Base-by-base conservation (phyloP, 2,797 vertebrate genomes). In the Xiphophorus birchmanni region DNA sequence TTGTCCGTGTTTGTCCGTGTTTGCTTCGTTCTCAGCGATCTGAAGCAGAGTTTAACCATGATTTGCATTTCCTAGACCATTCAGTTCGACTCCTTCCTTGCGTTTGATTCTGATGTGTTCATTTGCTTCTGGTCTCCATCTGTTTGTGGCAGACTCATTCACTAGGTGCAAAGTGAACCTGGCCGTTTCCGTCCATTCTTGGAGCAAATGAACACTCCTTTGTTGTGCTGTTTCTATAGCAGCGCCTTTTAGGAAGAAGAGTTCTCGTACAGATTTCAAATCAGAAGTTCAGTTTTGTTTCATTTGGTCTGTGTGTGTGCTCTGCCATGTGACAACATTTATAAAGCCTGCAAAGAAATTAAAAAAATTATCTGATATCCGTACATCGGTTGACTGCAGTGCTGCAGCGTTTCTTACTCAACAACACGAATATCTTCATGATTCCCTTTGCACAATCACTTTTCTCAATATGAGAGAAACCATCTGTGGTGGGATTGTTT, bases 201-300 rank as follows among this genome's bases (percentile, higher is more conserved):
- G n/a, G 26, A 47, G n/a, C 10, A 6, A 4, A 58, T 42, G 48
- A 65, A 35, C 44, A 77, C 63, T 76, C 76, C 17, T 40, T 79
- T 76, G 65, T 72, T 90, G 83, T 86, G 84, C 80, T 35, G 79
- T 93, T 91, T 82, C 83, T 75, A 87, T 91, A 83, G 89, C 82
- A 89, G 81, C 85, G 76, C 83, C 77, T 78, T 88, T 91, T 81
- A 84, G 54, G 60, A 81, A 45, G 29, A 56, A 77, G 69, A 77
- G 80, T 50, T n/a, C 58, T 74, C 3, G 3, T 73, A 72, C 80
- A 86, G 79, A 75, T 75, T 83, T 87, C 45, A 78, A 85, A 83
- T 54, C 48, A 78, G 48, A 73, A 40, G 44, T 45, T 63, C 67
- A 72, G 76, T 26, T 88, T 42, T 2, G 35, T 73, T 78, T 79